phyloP scores from a whole-genome alignment of 2,113 vertebrate genomes.

The Macquaria australasica region DNA sequence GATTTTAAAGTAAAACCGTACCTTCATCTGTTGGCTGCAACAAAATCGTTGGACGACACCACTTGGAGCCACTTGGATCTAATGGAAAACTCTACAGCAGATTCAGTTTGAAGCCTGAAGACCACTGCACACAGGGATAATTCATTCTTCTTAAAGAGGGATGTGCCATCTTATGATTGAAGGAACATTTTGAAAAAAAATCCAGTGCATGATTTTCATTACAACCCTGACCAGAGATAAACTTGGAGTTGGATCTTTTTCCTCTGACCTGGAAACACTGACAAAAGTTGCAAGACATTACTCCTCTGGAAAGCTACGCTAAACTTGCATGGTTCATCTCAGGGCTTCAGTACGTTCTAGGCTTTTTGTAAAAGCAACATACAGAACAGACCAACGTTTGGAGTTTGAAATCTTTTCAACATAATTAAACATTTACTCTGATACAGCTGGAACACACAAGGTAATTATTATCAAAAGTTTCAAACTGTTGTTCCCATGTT shows the following conservation, averaged over 20 bases:
- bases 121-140: not conserved
- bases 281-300: not conserved
- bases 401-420: not conserved
- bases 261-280: not conserved
- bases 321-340: not conserved
- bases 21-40: not conserved
- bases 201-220: not conserved
- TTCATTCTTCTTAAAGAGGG: constrained; percentile 21
- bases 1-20: constrained; percentile 4
- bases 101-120: not conserved
- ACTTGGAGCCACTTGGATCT: constrained; percentile 20
- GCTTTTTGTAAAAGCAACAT: not conserved
- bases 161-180: constrained; percentile 3
- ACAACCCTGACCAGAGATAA: not conserved
- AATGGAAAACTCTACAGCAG: constrained; percentile 13
- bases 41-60: not conserved
- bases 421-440: not conserved
- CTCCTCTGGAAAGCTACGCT: not conserved
- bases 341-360: not conserved
- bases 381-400: not conserved
- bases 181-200: not conserved
- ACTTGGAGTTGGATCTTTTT: constrained; percentile 12
- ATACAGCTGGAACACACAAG: constrained; percentile 23
- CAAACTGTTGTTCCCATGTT: not conserved
- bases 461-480: constrained; percentile 38